phyloP scores from a whole-genome alignment of 2,888 invertebrate species.

The Oxyteleia sp. region DNA sequence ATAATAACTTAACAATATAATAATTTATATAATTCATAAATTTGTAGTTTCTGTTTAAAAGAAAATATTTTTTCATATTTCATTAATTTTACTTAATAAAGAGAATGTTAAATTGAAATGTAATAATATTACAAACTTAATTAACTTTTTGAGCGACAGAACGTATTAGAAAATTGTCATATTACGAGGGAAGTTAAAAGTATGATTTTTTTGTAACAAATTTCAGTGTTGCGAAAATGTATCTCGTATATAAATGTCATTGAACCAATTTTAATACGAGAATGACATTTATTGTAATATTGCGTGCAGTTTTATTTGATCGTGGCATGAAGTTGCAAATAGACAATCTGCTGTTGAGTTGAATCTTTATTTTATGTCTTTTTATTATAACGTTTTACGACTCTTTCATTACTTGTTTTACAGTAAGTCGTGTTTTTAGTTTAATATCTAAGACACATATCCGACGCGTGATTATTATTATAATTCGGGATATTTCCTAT shows the following conservation, averaged over 20 bases:
- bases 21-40: no score
- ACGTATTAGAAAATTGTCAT: neutral
- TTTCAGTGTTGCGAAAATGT: neutral
- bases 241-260: neutral
- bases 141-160: no score
- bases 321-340: constrained; percentile 34
- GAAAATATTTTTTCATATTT: no score
- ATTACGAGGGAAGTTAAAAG: no score
- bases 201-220: neutral
- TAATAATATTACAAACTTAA: no score
- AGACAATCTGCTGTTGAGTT: constrained; percentile 28
- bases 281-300: constrained; percentile 57
- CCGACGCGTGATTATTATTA: no score
- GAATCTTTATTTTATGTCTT: constrained; percentile 14
- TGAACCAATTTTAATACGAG: constrained; percentile 30
- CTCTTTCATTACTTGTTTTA: neutral
- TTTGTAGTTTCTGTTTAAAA: no score
- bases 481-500: no score
- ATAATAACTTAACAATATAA: no score
- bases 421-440: neutral
- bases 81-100: no score
- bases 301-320: constrained; percentile 53
- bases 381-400: constrained; percentile 26
- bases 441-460: no score
- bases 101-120: no score